A percentile compares a stretch with the other conserved stretches of the same genome.
These are phyloP conservation scores for Pyrgus malvae DNA, from an alignment of 2,888 invertebrate genomes.

Conservation along the genomic window DNA sequence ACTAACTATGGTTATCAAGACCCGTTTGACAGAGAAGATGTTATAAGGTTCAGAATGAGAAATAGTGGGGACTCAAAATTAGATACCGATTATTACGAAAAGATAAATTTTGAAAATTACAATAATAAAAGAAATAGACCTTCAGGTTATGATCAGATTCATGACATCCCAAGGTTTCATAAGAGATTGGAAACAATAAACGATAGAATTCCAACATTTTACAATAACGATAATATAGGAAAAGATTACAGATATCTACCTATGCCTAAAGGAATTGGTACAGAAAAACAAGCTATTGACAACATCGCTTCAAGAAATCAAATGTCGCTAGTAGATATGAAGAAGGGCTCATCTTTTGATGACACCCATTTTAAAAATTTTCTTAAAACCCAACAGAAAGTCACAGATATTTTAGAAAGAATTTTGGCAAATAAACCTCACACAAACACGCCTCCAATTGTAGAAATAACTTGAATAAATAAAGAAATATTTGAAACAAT, in stretches of 20 bases:
- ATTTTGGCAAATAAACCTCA: conserved; percentile 53
- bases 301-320: conserved; percentile 48
- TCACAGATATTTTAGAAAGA: conserved; percentile 64
- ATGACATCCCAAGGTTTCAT: conserved; percentile 52
- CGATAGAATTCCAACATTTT: neutral
- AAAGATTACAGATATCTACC: neutral
- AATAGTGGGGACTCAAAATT: conserved; percentile 27
- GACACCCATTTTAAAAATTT: conserved; percentile 63
- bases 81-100: conserved; percentile 31
- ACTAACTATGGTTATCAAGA: neutral
- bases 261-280: neutral
- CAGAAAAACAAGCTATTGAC: neutral
- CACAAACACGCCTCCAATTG: conserved; percentile 40
- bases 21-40: conserved; percentile 24
- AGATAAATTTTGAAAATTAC: conserved; percentile 21
- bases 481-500: too few species aligned
- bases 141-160: conserved; percentile 3
- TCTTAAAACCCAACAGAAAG: conserved; percentile 66
- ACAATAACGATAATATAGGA: neutral
- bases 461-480: conserved; percentile 42
- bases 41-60: conserved; percentile 26
- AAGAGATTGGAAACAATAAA: conserved; percentile 51
- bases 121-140: conserved; percentile 27
- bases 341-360: conserved; percentile 44
- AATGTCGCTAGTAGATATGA: conserved; percentile 46